phyloP scores from a whole-genome alignment of 2,797 vertebrate genomes.

The Spinus pinus region DNA sequence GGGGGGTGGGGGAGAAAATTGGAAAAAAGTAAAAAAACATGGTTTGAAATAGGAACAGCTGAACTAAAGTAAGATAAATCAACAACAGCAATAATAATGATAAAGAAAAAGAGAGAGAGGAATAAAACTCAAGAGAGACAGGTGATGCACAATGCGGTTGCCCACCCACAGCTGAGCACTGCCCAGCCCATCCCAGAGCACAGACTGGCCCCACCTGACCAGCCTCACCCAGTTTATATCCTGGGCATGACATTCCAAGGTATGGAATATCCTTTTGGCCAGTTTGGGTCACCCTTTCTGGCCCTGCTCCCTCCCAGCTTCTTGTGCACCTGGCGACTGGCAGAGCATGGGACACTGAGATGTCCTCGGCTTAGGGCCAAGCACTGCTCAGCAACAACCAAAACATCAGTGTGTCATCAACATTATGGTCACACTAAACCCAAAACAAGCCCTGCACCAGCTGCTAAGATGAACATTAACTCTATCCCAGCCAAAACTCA shows the following conservation, averaged over 20 bases:
- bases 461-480: background rate
- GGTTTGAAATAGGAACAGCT: background rate
- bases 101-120: background rate
- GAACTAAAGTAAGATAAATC: background rate
- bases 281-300: background rate
- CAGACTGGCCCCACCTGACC: rapidly evolving
- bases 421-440: background rate
- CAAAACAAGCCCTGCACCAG: background rate
- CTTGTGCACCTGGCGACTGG: rapidly evolving
- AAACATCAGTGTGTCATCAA: background rate
- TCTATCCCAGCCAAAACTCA: background rate
- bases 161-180: too few species aligned
- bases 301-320: background rate
- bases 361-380: background rate
- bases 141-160: rapidly evolving
- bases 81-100: background rate
- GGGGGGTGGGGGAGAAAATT: background rate
- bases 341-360: background rate
- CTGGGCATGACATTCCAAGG: background rate
- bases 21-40: background rate
- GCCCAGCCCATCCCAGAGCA: background rate
- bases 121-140: background rate
- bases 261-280: background rate
- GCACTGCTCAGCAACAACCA: background rate
- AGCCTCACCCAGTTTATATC: background rate